A percentile compares a stretch with the other conserved stretches of the same genome.
phyloP scores from a whole-genome alignment of 2,797 vertebrate genomes.

The Taeniopygia guttata region DNA sequence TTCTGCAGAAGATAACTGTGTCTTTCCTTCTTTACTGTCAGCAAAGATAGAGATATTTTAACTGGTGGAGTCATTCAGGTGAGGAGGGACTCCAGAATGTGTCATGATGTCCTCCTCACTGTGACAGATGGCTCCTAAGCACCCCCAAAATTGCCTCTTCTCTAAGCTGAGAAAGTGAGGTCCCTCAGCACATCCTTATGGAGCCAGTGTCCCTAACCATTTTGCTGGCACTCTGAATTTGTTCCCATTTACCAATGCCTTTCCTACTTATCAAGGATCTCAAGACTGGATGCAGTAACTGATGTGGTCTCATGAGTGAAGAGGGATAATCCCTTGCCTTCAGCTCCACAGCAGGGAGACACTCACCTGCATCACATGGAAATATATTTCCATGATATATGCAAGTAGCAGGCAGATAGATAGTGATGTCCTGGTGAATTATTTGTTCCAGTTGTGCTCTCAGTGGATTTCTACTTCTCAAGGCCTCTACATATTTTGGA shows the following conservation, averaged over 20 bases:
- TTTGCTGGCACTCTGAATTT: background rate
- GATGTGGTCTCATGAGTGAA: background rate
- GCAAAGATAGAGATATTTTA: background rate
- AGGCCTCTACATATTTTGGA: background rate
- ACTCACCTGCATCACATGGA: background rate
- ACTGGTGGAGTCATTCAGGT: background rate
- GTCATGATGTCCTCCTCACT: background rate
- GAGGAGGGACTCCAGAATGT: background rate
- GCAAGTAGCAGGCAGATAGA: background rate
- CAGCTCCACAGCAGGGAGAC: background rate
- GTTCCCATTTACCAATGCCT: background rate
- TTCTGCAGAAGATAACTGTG: background rate
- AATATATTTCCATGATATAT: background rate
- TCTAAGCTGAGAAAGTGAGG: background rate
- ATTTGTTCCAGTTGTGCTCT: background rate
- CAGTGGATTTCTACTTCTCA: background rate
- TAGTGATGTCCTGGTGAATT: background rate
- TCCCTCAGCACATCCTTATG: background rate
- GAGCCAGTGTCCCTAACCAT: background rate
- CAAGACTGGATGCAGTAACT: background rate
- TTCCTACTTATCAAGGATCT: background rate
- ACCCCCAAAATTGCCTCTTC: fast-evolving
- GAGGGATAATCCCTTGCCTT: background rate
- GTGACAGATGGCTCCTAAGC: background rate
- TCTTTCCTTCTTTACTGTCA: background rate